Conservation (phyloP, 2,797 vertebrate species). For the Pteronotus mesoamericanus region DNA sequence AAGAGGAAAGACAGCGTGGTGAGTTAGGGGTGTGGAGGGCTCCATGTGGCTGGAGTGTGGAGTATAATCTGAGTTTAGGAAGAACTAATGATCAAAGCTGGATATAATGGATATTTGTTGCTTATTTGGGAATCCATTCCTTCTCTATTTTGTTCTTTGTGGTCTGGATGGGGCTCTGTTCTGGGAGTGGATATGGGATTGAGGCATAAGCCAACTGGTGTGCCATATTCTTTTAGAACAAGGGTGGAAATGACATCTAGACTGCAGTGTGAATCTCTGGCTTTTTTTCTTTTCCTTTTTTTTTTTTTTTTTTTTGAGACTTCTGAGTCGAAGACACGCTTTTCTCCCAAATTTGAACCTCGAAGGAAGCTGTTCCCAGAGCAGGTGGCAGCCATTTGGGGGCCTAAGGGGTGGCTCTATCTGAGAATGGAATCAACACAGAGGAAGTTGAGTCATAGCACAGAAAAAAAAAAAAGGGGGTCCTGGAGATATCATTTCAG, state of each 20-base stretch:
- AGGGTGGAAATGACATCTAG: background rate
- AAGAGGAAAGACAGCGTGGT: background rate
- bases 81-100: background rate
- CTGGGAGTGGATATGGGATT: background rate
- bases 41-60: background rate
- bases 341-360: background rate
- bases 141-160: background rate
- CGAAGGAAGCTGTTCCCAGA: background rate
- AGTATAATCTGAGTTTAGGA: background rate
- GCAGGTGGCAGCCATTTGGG: background rate
- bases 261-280: background rate
- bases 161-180: background rate
- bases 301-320: background rate
- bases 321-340: background rate
- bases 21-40: too few relatives aligned
- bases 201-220: background rate
- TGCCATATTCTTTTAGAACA: background rate
- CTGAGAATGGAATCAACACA: background rate
- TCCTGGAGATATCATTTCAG: background rate
- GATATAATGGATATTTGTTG: background rate
- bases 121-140: background rate
- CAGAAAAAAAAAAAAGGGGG: background rate
- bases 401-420: accelerated
- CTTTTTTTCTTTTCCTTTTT: background rate
- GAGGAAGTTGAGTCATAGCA: background rate